A percentile compares a stretch with the other conserved stretches of the same genome.
These are phyloP conservation scores for Neomorphus geoffroyi DNA, from an alignment of 2,797 vertebrate genomes.

Conservation along the genomic window DNA sequence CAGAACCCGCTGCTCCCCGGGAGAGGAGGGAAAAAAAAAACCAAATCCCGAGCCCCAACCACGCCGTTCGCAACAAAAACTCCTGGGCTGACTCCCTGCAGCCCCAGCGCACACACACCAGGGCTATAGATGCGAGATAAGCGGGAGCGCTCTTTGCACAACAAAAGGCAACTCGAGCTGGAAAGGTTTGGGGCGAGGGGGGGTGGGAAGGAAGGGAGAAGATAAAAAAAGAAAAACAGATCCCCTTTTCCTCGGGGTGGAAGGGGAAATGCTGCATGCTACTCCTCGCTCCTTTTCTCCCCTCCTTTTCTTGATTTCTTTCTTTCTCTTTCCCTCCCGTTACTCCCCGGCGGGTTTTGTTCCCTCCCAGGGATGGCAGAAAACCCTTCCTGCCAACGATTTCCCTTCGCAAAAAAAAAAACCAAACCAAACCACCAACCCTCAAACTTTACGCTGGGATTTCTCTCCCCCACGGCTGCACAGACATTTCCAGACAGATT, in stretches of 20 bases:
- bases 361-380: neutral
- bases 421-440: neutral
- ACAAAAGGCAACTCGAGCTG: slow-evolving; percentile 68
- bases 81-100: neutral
- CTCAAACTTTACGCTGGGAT: slow-evolving; percentile 9
- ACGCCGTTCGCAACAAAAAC: slow-evolving; percentile 4
- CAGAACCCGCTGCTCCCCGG: neutral
- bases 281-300: neutral
- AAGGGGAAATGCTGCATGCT: neutral
- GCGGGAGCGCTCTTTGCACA: slow-evolving; percentile 56
- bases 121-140: slow-evolving; percentile 50
- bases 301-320: neutral
- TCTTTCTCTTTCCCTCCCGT: neutral
- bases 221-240: neutral
- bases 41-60: neutral
- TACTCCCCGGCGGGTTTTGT: slow-evolving; percentile 43
- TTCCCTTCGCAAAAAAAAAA: neutral
- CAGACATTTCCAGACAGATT: neutral
- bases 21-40: neutral
- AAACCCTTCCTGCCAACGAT: neutral
- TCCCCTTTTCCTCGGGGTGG: neutral
- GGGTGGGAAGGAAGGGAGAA: neutral
- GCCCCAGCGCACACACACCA: neutral
- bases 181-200: slow-evolving; percentile 35
- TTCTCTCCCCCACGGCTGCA: neutral